Conservation (phyloP, 53 echinoderm and acorn worm species). For the Patiria pectinifera region DNA sequence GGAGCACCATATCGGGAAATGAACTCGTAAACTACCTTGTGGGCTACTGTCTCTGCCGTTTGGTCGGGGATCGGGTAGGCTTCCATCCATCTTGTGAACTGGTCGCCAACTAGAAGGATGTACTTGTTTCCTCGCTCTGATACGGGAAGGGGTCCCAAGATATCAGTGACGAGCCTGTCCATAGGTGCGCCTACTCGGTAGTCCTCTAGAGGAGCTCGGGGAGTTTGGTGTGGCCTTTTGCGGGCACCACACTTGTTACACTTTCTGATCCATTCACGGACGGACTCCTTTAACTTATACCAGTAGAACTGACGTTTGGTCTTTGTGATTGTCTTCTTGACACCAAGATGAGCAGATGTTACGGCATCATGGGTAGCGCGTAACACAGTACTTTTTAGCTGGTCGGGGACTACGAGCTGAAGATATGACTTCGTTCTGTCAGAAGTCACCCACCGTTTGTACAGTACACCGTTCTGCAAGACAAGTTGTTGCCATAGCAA, state of each 20-base stretch:
- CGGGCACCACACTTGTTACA: constrained; percentile 74
- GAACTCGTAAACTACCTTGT: constrained; percentile 66
- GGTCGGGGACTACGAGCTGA: constrained; percentile 66
- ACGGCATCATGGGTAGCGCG: constrained; percentile 36
- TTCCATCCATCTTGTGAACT: constrained; percentile 77
- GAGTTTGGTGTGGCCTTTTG: constrained; percentile 63
- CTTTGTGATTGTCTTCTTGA: constrained; percentile 68
- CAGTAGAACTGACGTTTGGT: background rate
- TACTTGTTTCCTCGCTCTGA: constrained; percentile 65
- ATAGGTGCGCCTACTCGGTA: constrained; percentile 43
- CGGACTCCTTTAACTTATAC: too few relatives aligned
- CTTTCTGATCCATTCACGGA: constrained; percentile 1
- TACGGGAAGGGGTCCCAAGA: constrained; percentile 74
- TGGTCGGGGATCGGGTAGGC: constrained; percentile 78
- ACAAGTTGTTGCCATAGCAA: constrained; percentile 65
- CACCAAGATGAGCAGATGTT: constrained; percentile 37
- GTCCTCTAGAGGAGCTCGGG: constrained; percentile 65
- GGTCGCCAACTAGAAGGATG: constrained; percentile 59
- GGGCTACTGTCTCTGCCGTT: constrained; percentile 67
- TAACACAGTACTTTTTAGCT: constrained; percentile 51
- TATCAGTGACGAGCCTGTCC: constrained; percentile 76
- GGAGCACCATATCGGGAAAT: constrained; percentile 69
- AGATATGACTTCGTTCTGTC: background rate
- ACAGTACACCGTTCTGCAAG: constrained; percentile 56
- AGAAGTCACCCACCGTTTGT: constrained; percentile 47